These are phyloP conservation scores for Cephalopachus bancanus DNA, from an alignment of 2,797 vertebrate species.

Conservation along the genomic window DNA sequence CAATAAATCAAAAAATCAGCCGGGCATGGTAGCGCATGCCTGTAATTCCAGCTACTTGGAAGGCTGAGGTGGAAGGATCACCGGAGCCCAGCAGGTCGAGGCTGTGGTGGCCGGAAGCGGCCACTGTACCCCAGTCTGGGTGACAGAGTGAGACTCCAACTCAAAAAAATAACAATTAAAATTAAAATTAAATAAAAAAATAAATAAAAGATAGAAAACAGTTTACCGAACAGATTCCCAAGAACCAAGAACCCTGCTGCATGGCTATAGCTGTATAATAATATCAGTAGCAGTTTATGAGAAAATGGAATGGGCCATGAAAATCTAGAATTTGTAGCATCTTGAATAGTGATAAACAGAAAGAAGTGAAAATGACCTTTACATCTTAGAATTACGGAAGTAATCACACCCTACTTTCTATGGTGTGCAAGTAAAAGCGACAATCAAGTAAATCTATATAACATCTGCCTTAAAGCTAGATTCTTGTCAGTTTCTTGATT, in stretches of 20 bases:
- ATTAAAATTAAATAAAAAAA: too few species aligned
- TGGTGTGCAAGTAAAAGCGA: background rate
- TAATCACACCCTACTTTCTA: background rate
- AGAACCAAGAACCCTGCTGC: background rate
- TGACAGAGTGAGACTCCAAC: too few species aligned
- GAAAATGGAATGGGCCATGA: background rate
- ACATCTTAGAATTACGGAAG: background rate
- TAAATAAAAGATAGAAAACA: slow-evolving; percentile 2
- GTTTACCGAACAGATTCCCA: slow-evolving; percentile 57
- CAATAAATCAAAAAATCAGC: too few species aligned
- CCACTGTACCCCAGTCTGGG: too few species aligned
- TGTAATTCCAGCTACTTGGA: too few species aligned
- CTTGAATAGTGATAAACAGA: background rate
- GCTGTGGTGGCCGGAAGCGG: too few species aligned
- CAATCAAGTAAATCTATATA: background rate
- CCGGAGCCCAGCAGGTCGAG: too few species aligned
- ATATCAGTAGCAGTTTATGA: background rate
- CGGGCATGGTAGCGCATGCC: too few species aligned
- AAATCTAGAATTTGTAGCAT: slow-evolving; percentile 42
- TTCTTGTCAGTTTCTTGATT: background rate
- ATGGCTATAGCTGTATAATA: slow-evolving; percentile 27
- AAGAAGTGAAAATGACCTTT: background rate
- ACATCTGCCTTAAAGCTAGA: background rate
- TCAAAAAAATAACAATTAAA: too few species aligned
- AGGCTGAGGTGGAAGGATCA: too few species aligned